Base-by-base conservation (phyloP, 35 echinoderm and acorn worm species). In the Apostichopus japonicus region DNA sequence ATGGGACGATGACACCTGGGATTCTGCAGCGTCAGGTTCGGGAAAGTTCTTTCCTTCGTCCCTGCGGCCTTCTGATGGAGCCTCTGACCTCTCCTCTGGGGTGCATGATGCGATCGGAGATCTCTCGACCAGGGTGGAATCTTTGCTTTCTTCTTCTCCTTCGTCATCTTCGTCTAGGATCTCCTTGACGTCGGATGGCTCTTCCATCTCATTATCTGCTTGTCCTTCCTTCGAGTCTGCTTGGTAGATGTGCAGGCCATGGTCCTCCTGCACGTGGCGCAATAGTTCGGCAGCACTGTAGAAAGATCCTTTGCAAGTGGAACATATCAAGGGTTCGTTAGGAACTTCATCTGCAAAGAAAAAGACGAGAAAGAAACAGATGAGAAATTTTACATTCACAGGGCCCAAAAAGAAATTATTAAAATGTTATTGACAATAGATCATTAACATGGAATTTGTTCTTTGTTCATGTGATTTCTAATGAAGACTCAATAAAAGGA, bases 241-340 rank as follows among this genome's bases (percentile, higher is more conserved):
- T 56, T 93, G 93, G 79, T 99, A 99, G 11, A 99, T 99, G 79
- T 96, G 95, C 93, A 99, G 92, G 15, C 97, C 97, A 92, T 99
- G 97, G 75, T 96, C 95, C 23, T 81, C 86, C 55, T 99, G 97
- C 14, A 94, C 97, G 84, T 99, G 97, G 24, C 92, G 78, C 21
- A 99, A 67, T 13, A 99, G 91, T 76, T 72, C 83, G 25, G 90
- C 93, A 67, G 97, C 97, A 95, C 90, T 92, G 82, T 91, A 93
- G 55, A 99, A 96, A 56, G 92, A 25, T 23, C 88, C 93, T 90
- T 99, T 96, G 90, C 97, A 99, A 17, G 95, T 90, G 55, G 90
- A 93, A 93, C 97, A 99, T 53, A 96, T 99, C 72, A 94, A 91
- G 9, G 97, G 88, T 92, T 96, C 93, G 17, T 91, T 55, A n/a